Evolutionary conservation across 1,140 invertebrate species (phyloP).

Genomic region (Lithobius niger): DNA sequence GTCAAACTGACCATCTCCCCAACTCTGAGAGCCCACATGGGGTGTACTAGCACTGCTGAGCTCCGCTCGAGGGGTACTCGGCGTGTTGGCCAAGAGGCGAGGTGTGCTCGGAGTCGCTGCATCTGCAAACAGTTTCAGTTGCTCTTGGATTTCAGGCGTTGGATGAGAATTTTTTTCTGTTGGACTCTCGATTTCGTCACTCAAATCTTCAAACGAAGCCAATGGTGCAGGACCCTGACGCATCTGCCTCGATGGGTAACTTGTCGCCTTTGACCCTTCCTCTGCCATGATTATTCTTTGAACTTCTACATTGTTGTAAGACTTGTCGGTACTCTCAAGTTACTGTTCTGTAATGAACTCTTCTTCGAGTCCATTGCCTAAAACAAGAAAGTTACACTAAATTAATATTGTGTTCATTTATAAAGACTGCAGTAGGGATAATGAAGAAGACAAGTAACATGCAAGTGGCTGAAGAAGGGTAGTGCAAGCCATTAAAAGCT

Average conservation of each 20-base stretch:
- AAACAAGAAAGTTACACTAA: no score
- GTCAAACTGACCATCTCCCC: neutral
- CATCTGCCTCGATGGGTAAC: conserved; percentile 20
- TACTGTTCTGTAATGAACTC: no score
- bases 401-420: no score
- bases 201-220: conserved; percentile 80
- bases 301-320: no score
- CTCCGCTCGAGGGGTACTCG: neutral
- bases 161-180: conserved; percentile 2
- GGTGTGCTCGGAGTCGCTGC: conserved; percentile 7
- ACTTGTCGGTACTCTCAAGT: no score
- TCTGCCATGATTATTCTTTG: no score
- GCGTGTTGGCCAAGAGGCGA: neutral
- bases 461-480: no score
- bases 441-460: no score
- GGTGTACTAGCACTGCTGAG: conserved; percentile 1
- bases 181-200: conserved; percentile 55
- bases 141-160: conserved; percentile 3
- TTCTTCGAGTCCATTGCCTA: no score
- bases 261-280: no score
- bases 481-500: no score
- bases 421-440: no score
- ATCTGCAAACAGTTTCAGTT: conserved; percentile 1
- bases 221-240: conserved; percentile 78
- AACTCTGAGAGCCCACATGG: neutral